phyloP scores from a whole-genome alignment of 2,797 vertebrate genomes.

The Channallabes apus region DNA sequence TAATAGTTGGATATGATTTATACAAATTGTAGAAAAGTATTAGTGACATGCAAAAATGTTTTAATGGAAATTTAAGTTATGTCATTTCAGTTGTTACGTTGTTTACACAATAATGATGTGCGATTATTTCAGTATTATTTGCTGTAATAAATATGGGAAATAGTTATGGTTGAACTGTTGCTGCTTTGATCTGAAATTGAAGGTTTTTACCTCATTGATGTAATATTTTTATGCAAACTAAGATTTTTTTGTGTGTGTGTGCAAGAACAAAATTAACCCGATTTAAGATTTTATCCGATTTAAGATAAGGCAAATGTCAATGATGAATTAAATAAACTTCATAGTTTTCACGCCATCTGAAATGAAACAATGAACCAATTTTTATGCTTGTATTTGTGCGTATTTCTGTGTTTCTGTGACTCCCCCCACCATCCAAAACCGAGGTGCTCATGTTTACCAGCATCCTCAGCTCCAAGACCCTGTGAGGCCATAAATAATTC shows the following conservation, averaged over 20 bases:
- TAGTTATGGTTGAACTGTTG: not conserved
- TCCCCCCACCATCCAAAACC: not conserved
- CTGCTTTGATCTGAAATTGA: not conserved
- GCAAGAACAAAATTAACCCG: no score
- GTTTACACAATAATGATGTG: not conserved
- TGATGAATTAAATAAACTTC: not conserved
- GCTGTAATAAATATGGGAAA: not conserved
- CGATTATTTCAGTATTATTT: not conserved
- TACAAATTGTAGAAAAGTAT: not conserved
- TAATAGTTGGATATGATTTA: not conserved
- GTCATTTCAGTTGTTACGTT: not conserved
- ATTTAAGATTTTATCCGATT: not conserved
- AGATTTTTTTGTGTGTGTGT: not conserved
- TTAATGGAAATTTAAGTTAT: not conserved
- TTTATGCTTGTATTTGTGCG: not conserved
- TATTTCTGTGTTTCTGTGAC: not conserved
- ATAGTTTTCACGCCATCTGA: not conserved
- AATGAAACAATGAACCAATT: not conserved
- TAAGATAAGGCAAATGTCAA: not conserved
- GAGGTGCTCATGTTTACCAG: constrained; percentile 31
- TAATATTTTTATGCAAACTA: no score
- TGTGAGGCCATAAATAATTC: constrained; percentile 48
- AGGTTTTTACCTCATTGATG: not conserved
- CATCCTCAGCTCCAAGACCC: constrained; percentile 23
- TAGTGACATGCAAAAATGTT: not conserved